Base-by-base conservation (phyloP, 2,888 invertebrate genomes). In the Dryocosmus kuriphilus region DNA sequence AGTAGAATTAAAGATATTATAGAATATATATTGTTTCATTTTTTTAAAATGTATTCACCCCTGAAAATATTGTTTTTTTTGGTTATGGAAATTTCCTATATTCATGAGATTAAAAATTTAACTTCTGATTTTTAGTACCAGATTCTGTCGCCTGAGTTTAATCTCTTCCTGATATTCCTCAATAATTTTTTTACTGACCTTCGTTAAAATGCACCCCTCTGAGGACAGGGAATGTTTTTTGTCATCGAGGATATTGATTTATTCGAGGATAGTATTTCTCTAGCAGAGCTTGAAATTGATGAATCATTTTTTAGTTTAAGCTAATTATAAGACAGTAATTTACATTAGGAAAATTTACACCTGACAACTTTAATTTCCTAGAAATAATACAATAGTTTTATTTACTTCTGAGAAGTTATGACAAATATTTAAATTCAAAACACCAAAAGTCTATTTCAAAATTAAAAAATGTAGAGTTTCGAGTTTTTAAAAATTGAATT, bases 201-300 rank as follows among this genome's bases (percentile, higher is more conserved):
- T 67, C 65, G 41, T 46, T 67, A 67, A 67, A 46, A 51, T 67
- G 14, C 46, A 67, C 67, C 67, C 67, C 65, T 65, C 65, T 35
- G 4, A 35, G 41, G 41, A 65, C 24, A 41, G 14, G 24, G 22
- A 65, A 65, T 41, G 14, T 19, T 65, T 65, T 65, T 65, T 65
- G 6, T 46, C 1, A 35, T 11, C 19, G 19, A 19, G 1, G 7
- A 46, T 46, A 46, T 46, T 46, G 46, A 46, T 46, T 7, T 35
- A 35, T 35, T 35, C 11, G 3, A 35, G 35, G 11, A 35, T 35
- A 35, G 2, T 11, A 3, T 35, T 46, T 19, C 19, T 46, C 16
- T 46, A 1, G 19, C 1, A 46, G 1, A 19, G 6, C 7, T 6
- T 46, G 19, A 16, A 46, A 19, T 46, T 46, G 5, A 46, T 46